A percentile compares a stretch with the other conserved stretches of the same genome.
phyloP scores from a whole-genome alignment of 2,113 vertebrate genomes.

The Otus sunia region DNA sequence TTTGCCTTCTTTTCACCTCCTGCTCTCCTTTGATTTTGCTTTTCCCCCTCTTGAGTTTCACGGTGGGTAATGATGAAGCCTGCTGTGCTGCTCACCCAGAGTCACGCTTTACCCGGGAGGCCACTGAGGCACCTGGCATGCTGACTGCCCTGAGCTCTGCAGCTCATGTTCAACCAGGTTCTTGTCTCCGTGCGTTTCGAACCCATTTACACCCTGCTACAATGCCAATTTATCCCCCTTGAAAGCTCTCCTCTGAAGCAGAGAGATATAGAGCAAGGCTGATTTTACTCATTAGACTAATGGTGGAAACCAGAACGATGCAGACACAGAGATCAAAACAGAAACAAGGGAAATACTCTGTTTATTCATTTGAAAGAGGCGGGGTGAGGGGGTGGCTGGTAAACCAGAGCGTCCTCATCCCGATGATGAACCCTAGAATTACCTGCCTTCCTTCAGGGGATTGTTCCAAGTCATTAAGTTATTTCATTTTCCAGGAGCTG shows the following conservation, averaged over 20 bases:
- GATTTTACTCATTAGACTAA: background rate
- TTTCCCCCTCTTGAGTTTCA: slow-evolving; percentile 54
- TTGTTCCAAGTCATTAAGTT: background rate
- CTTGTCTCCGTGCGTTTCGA: fast-evolving
- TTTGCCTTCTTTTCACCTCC: slow-evolving; percentile 58
- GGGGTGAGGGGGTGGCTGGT: background rate
- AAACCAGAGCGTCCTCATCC: background rate
- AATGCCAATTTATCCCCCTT: background rate
- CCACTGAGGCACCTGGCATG: background rate
- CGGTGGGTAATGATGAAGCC: background rate
- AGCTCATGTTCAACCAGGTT: background rate
- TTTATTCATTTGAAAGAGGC: background rate
- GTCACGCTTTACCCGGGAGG: fast-evolving
- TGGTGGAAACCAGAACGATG: background rate
- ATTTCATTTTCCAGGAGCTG: slow-evolving; percentile 6
- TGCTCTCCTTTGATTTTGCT: slow-evolving; percentile 55
- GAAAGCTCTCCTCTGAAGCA: background rate
- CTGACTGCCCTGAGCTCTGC: fast-evolving
- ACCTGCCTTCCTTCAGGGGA: background rate
- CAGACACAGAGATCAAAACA: background rate
- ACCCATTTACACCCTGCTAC: background rate
- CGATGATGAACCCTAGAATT: slow-evolving; percentile 11
- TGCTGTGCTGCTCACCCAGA: background rate
- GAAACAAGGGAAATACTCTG: background rate
- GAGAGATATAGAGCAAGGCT: background rate